A percentile compares a stretch with the other conserved stretches of the same genome.
Evolutionary conservation across 2,113 vertebrate genomes (phyloP).

Genomic region (Ophthalmolycus amberensis): DNA sequence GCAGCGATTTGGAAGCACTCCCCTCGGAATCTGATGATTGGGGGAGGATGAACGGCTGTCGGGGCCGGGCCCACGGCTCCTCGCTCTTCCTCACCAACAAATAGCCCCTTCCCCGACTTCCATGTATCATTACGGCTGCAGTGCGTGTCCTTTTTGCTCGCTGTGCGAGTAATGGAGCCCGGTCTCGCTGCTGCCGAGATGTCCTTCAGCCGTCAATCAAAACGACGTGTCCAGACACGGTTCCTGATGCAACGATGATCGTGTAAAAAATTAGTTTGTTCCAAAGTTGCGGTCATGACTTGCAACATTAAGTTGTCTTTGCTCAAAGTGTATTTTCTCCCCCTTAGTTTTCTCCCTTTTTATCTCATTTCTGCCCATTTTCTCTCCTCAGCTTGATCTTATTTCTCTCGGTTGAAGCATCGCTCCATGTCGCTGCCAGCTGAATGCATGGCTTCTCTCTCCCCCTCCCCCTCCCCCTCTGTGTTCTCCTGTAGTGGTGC

Average conservation of each 20-base stretch:
- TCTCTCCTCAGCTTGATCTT: slow-evolving; percentile 20
- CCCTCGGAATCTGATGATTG: slow-evolving; percentile 48
- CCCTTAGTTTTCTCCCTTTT: background rate
- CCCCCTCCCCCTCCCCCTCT: background rate
- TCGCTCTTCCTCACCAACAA: slow-evolving; percentile 47
- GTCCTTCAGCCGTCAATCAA: slow-evolving; percentile 56
- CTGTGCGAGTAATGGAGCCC: slow-evolving; percentile 55
- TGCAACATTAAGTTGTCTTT: slow-evolving; percentile 10
- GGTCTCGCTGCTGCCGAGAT: background rate
- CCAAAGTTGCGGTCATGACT: slow-evolving; percentile 23
- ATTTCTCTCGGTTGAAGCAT: slow-evolving; percentile 29
- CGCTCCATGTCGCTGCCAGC: slow-evolving; percentile 8
- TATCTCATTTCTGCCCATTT: background rate
- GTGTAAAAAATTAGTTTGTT: slow-evolving; percentile 24
- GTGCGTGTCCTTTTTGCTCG: slow-evolving; percentile 34
- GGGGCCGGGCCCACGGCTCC: slow-evolving; percentile 4
- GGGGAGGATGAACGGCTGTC: slow-evolving; percentile 58
- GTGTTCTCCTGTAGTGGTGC: slow-evolving; percentile 14
- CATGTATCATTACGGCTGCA: slow-evolving; percentile 51
- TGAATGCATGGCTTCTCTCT: slow-evolving; percentile 34
- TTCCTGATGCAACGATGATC: slow-evolving; percentile 32
- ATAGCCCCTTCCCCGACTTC: slow-evolving; percentile 41
- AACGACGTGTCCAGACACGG: slow-evolving; percentile 21
- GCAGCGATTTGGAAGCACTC: slow-evolving; percentile 45
- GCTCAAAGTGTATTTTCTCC: slow-evolving; percentile 23